These are phyloP conservation scores for Lordiphosa fenestrarum DNA, from an alignment of 2,888 invertebrate species.

Conservation along the genomic window DNA sequence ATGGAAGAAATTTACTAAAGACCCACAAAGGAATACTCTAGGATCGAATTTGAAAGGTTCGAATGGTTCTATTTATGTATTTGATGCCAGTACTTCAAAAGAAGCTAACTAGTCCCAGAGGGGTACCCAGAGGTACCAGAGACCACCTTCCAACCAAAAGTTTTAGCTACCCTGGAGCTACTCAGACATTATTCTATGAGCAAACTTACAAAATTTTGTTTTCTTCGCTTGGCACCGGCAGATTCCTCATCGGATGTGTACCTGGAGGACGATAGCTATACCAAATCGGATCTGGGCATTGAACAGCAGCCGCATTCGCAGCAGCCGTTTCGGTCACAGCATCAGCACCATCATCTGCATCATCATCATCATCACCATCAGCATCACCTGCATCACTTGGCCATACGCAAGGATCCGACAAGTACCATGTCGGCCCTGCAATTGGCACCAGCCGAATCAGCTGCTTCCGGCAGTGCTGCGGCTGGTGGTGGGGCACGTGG, in stretches of 20 bases:
- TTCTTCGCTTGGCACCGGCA: slow-evolving; percentile 5
- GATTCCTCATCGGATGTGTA: slow-evolving; percentile 80
- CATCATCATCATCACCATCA: slow-evolving; percentile 56
- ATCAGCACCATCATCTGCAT: slow-evolving; percentile 48
- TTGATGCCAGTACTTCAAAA: too few species aligned
- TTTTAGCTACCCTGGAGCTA: too few species aligned
- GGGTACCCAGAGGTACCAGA: too few species aligned
- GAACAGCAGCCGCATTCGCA: slow-evolving; percentile 64
- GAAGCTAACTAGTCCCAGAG: too few species aligned
- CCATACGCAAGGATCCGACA: slow-evolving; percentile 83
- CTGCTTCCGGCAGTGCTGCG: slow-evolving; percentile 2
- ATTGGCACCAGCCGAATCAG: slow-evolving; percentile 76
- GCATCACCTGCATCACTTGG: slow-evolving; percentile 67
- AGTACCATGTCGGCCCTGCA: slow-evolving; percentile 85
- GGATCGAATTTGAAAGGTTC: too few species aligned
- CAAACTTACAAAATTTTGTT: neutral
- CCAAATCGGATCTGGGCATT: slow-evolving; percentile 80
- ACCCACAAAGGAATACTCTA: too few species aligned
- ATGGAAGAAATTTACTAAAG: too few species aligned
- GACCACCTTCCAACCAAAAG: too few species aligned
- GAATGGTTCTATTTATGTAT: too few species aligned
- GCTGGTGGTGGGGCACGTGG: slow-evolving; percentile 50
- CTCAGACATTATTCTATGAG: too few species aligned
- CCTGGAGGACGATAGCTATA: slow-evolving; percentile 79
- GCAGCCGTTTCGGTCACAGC: slow-evolving; percentile 48